Percentiles rank a stretch among this genome's conserved stretches.
phyloP scores from a whole-genome alignment of 2,888 invertebrate species.

The Aphidoletes aphidimyza region DNA sequence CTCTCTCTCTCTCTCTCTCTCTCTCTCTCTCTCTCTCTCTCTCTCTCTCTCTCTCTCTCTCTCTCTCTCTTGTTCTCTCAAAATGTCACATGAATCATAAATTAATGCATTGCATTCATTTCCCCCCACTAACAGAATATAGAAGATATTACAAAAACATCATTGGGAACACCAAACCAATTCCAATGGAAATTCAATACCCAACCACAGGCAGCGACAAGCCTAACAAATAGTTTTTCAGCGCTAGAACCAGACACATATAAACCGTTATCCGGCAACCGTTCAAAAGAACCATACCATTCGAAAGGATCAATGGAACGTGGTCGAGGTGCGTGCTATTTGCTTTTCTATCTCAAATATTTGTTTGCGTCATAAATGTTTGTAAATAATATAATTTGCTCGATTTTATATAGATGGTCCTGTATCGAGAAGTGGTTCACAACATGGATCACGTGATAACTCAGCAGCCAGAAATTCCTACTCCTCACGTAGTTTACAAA shows the following conservation, averaged over 20 bases:
- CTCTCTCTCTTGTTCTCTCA: neutral
- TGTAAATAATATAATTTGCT: too few species aligned
- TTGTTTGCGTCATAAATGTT: neutral
- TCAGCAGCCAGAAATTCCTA: constrained; percentile 63
- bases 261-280: constrained; percentile 59
- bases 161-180: constrained; percentile 41
- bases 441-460: constrained; percentile 68
- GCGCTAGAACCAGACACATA: constrained; percentile 45
- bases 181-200: constrained; percentile 49
- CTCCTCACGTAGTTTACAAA: constrained; percentile 56
- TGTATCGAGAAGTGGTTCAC: constrained; percentile 71
- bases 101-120: neutral
- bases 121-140: neutral
- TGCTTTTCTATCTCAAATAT: neutral
- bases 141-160: neutral
- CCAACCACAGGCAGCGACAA: neutral
- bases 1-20: neutral
- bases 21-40: neutral
- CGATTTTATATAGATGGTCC: constrained; percentile 64
- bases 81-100: neutral
- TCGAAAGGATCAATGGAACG: constrained; percentile 65
- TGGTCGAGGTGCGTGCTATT: constrained; percentile 59
- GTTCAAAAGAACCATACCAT: constrained; percentile 59
- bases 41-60: too few species aligned
- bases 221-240: constrained; percentile 53